Base-by-base conservation (phyloP, 2,113 vertebrate species). In the Antennarius striatus region DNA sequence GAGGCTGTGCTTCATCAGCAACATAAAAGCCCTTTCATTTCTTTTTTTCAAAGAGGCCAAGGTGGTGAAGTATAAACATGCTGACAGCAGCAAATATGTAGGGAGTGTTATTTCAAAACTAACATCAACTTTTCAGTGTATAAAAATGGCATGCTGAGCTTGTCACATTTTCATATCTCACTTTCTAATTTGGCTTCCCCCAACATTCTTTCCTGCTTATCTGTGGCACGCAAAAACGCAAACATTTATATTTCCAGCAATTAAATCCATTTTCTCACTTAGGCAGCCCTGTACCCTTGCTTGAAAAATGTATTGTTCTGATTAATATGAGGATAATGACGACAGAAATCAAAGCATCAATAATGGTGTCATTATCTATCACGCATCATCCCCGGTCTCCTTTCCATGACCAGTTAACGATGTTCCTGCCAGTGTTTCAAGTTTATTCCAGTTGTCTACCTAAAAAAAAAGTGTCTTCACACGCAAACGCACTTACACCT, bases 321-420 rank as follows among this genome's bases (percentile, higher is more conserved):
- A 75, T 57, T 49, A 56, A 53, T 43, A 57, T 67, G 67, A 85
- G 54, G 47, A 46, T 67, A 69, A 85, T 56, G 47, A 46, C 54
- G 42, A 75, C 29, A 45, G 45, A 71, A 64, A 56, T 63, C 60
- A 15, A 7, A 78, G 22, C 79, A 82, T 88, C 75, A 81, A 82
- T 83, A 71, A 88, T 82, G 54, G 53, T 69, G 50, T 58, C 71
- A 56, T 62, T 66, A 28, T 54, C 78, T 56, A 45, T 14, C 59
- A 45, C 51, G 49, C 42, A 73, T 50, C 59, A 55, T 58, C 30
- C 15, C 9, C 12, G 2, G 52, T 36, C 53, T 68, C 15, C 36
- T 47, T 36, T 48, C 40, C 47, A 49, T 49, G 62, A 69, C 58
- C 29, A 28, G 15, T 63, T 56, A 12, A 5, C 55, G 46, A 7